phyloP scores from a whole-genome alignment of 2,113 vertebrate genomes.

The Archilochus colubris region DNA sequence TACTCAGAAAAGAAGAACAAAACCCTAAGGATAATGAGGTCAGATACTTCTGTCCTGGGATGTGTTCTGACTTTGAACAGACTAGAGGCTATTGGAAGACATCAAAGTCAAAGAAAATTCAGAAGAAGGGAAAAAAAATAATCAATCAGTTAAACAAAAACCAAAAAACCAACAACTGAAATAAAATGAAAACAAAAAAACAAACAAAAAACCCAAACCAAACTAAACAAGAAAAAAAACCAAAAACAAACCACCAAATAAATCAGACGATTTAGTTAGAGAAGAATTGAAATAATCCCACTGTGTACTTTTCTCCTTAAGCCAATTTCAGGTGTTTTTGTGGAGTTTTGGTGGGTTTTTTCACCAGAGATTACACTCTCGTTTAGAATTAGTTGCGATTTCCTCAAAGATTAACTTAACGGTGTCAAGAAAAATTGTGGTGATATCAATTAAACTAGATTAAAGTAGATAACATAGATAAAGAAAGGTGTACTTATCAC shows the following conservation, averaged over 20 bases:
- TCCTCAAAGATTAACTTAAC: not conserved
- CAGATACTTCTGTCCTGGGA: not conserved
- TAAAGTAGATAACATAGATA: rapidly evolving
- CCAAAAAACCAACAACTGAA: no score
- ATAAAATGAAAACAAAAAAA: not conserved
- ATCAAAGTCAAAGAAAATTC: not conserved
- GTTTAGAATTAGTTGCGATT: not conserved
- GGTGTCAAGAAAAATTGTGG: not conserved
- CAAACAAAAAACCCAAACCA: no score
- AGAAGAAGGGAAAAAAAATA: not conserved
- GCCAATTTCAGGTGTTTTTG: not conserved
- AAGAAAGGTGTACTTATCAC: rapidly evolving
- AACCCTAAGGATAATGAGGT: not conserved
- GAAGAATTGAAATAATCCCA: not conserved
- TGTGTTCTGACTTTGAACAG: not conserved
- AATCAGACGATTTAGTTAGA: rapidly evolving
- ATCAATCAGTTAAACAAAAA: not conserved
- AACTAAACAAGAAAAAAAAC: no score
- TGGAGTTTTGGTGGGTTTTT: not conserved
- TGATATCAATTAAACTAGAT: rapidly evolving
- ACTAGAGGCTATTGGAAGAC: not conserved
- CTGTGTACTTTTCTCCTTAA: not conserved
- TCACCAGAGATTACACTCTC: not conserved
- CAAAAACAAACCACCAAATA: not conserved
- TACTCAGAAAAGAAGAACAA: not conserved